Percentiles rank a stretch among this genome's conserved stretches.
These are phyloP conservation scores for Heteromormyrus szaboi DNA, from an alignment of 2,797 vertebrate genomes.

Conservation along the genomic window DNA sequence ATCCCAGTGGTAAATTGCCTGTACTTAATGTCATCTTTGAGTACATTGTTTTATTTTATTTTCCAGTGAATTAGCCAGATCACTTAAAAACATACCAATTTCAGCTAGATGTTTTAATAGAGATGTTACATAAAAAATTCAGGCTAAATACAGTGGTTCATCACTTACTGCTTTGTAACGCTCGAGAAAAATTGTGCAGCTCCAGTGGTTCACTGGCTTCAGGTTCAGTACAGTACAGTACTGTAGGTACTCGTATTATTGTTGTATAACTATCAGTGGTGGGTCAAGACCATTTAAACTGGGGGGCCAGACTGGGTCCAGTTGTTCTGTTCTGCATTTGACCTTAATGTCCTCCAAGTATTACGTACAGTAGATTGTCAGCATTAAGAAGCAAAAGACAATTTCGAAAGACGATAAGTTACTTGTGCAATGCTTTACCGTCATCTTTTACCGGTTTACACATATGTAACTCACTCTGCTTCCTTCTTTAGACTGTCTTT, in stretches of 20 bases:
- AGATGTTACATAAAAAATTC: background rate
- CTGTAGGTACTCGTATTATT: background rate
- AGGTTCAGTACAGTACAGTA: background rate
- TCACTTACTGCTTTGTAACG: background rate
- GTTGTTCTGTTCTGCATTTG: background rate
- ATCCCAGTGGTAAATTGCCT: background rate
- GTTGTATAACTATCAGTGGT: background rate
- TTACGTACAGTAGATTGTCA: background rate
- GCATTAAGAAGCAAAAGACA: background rate
- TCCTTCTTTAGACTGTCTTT: background rate
- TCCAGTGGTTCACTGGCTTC: background rate
- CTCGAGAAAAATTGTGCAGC: background rate
- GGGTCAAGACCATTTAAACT: background rate
- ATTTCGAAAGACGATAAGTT: background rate
- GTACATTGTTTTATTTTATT: background rate
- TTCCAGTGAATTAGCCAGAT: background rate
- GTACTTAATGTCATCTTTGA: background rate
- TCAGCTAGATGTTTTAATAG: background rate
- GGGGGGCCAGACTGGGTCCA: background rate
- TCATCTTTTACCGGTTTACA: background rate
- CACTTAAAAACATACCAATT: background rate
- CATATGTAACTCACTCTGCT: background rate
- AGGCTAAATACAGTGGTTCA: background rate
- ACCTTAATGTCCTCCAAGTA: background rate
- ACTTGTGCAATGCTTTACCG: background rate